A percentile compares a stretch with the other conserved stretches of the same genome.
phyloP scores from a whole-genome alignment of 37 sponge, comb jelly and placozoan species.

The Theonella swinhoei region DNA sequence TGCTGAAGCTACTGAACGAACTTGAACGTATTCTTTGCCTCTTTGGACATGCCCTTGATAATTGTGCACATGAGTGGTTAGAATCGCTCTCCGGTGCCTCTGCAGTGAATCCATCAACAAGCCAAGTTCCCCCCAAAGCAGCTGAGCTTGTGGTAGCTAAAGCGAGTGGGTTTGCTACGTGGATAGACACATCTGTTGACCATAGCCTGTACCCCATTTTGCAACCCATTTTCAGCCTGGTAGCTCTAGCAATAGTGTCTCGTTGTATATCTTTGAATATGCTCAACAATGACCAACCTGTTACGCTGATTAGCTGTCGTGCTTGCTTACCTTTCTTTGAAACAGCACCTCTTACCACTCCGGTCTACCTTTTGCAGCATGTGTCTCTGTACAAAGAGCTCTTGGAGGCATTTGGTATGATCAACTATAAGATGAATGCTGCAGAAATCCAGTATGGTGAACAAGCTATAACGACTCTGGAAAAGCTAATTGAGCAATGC shows the following conservation, averaged over 20 bases:
- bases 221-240: constrained; percentile 14
- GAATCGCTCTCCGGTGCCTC: background rate
- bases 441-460: background rate
- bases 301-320: background rate
- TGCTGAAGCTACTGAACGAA: background rate
- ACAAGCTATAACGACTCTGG: constrained; percentile 5
- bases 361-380: background rate
- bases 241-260: background rate
- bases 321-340: constrained; percentile 30
- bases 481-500: constrained; percentile 5
- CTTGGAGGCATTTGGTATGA: constrained; percentile 9
- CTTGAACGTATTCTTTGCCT: constrained; percentile 13
- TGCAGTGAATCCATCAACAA: constrained; percentile 15
- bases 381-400: constrained; percentile 12
- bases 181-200: constrained; percentile 9
- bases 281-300: constrained; percentile 11
- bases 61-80: constrained; percentile 6
- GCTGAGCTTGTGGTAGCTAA: background rate
- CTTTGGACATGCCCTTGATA: constrained; percentile 29
- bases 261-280: constrained; percentile 11
- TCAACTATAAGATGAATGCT: background rate
- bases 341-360: background rate
- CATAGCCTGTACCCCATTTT: constrained; percentile 19
- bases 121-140: background rate
- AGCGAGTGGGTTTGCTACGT: constrained; percentile 6